phyloP scores from a whole-genome alignment of 2,797 vertebrate species.

The Anguilla obscura region DNA sequence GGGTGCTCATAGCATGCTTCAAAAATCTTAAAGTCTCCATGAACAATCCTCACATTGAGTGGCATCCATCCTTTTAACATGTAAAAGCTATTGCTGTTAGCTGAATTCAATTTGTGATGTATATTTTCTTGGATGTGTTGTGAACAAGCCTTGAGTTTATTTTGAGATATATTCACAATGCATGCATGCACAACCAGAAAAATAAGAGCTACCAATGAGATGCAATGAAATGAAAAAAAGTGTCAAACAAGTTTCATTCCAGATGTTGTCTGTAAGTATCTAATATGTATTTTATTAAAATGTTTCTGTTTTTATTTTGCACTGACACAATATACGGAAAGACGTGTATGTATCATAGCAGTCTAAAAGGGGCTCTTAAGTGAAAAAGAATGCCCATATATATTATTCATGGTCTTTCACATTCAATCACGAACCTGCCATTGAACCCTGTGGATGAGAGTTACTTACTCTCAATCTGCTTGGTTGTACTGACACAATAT shows the following conservation, averaged over 20 bases:
- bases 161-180: no score
- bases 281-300: background rate
- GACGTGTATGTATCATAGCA: background rate
- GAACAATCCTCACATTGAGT: background rate
- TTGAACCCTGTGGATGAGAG: slow-evolving; percentile 62
- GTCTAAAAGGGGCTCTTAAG: background rate
- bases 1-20: background rate
- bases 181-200: no score
- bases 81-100: background rate
- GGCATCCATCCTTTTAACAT: background rate
- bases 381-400: slow-evolving; percentile 16
- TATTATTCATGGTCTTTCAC: slow-evolving; percentile 40
- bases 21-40: background rate
- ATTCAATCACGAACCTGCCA: slow-evolving; percentile 40
- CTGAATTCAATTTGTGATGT: background rate
- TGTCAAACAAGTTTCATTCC: background rate
- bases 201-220: no score
- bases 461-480: slow-evolving; percentile 72
- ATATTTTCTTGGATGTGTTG: background rate
- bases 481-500: slow-evolving; percentile 61
- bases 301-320: background rate
- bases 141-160: no score
- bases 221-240: background rate
- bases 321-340: background rate
- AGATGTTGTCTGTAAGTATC: background rate